These are phyloP conservation scores for Semicossyphus pulcher DNA, from an alignment of 2,113 vertebrate species.

Conservation along the genomic window DNA sequence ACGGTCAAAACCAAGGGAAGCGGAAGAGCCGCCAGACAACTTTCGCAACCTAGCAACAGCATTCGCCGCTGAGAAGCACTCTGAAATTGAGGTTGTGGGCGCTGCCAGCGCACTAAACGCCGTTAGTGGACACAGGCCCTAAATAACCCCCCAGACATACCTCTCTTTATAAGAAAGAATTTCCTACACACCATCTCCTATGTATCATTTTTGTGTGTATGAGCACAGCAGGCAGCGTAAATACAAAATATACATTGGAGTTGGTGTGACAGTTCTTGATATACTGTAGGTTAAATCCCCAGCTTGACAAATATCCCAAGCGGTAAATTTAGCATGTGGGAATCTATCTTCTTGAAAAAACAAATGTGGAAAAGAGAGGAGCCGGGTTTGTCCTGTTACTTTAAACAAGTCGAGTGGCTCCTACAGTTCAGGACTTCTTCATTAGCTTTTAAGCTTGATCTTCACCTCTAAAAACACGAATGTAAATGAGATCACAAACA, in stretches of 20 bases:
- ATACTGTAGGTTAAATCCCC: conserved; percentile 18
- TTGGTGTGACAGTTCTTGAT: conserved; percentile 12
- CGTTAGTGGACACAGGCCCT: no score
- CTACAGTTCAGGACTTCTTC: no score
- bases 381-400: neutral
- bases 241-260: neutral
- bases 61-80: no score
- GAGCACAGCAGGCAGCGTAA: neutral
- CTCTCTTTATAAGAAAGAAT: neutral
- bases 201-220: neutral
- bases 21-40: no score
- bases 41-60: no score
- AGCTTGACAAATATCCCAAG: neutral
- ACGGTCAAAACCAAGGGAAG: no score
- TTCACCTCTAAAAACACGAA: no score
- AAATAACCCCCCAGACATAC: no score
- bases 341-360: conserved; percentile 33
- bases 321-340: conserved; percentile 33
- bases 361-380: conserved; percentile 1
- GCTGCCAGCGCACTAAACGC: no score
- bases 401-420: neutral
- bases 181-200: neutral
- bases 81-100: no score
- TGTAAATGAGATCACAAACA: no score
- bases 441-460: no score